These are phyloP conservation scores for Percina caprodes DNA, from an alignment of 2,113 vertebrate species.

Conservation along the genomic window DNA sequence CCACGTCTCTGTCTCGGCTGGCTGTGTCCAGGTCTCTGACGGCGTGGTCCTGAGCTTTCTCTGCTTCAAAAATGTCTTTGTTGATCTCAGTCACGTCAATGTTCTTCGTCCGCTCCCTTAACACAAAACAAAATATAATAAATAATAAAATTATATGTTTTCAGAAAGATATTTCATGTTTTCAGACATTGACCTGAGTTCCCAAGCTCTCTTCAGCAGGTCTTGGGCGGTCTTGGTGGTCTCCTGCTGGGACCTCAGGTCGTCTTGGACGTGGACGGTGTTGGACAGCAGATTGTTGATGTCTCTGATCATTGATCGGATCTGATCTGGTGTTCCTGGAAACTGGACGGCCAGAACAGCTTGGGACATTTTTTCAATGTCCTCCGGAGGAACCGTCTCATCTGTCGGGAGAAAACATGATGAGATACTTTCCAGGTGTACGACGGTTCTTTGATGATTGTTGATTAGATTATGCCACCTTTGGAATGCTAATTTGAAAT, in stretches of 20 bases:
- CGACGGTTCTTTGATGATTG: background rate
- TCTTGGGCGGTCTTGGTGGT: conserved; percentile 58
- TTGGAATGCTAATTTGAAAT: too few species aligned
- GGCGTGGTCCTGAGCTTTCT: conserved; percentile 75
- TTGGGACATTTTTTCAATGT: conserved; percentile 87
- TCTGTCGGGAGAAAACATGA: conserved; percentile 77
- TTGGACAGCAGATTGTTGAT: conserved; percentile 75
- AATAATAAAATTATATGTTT: too few species aligned
- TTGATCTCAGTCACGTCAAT: conserved; percentile 75
- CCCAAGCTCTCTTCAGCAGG: conserved; percentile 78
- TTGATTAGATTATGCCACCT: too few species aligned
- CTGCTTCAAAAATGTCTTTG: conserved; percentile 75
- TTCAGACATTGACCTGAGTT: conserved; percentile 78
- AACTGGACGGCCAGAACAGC: conserved; percentile 85
- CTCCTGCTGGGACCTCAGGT: conserved; percentile 69
- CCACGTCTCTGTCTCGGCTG: conserved; percentile 62
- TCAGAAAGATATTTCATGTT: too few species aligned
- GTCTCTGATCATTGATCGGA: conserved; percentile 79
- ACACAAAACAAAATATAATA: conserved; percentile 22
- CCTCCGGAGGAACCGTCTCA: conserved; percentile 83
- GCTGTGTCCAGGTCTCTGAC: conserved; percentile 69
- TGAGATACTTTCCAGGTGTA: background rate
- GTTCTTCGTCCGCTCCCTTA: conserved; percentile 82
- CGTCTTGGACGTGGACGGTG: conserved; percentile 66
- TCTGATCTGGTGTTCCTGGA: conserved; percentile 77